A percentile compares a stretch with the other conserved stretches of the same genome.
Conservation (phyloP, 1,140 invertebrate genomes). For the Bombus superbus region DNA sequence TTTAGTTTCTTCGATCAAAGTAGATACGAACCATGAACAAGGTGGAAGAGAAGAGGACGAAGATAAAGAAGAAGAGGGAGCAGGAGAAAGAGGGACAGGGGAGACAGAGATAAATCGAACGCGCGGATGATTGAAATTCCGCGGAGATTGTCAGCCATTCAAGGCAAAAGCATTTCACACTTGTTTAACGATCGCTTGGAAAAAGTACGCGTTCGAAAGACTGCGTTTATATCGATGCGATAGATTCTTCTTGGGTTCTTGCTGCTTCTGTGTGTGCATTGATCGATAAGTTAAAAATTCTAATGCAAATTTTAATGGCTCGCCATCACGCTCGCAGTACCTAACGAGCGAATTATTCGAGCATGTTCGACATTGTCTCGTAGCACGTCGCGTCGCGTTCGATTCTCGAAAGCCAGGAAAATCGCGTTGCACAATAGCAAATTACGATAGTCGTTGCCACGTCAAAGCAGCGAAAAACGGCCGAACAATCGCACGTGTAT, state of each 20-base stretch:
- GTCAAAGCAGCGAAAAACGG: background rate
- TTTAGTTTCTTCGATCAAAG: slow-evolving; percentile 3
- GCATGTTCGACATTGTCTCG: background rate
- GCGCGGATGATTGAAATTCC: slow-evolving; percentile 5
- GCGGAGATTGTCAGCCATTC: background rate
- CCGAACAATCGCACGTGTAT: background rate
- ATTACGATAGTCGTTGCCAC: background rate
- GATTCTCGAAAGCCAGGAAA: background rate
- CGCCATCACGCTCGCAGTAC: background rate
- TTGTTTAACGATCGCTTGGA: background rate
- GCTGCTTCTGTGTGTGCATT: background rate
- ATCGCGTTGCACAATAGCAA: slow-evolving; percentile 5
- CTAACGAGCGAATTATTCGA: background rate
- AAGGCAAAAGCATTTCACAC: slow-evolving; percentile 25
- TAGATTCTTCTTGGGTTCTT: background rate
- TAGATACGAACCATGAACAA: background rate
- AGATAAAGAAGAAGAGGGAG: too few relatives aligned
- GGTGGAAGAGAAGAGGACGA: background rate
- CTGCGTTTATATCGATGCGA: too few relatives aligned
- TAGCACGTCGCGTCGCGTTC: background rate
- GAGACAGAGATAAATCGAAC: slow-evolving; percentile 9
- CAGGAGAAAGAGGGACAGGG: background rate
- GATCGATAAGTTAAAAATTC: background rate
- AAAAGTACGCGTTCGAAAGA: too few relatives aligned
- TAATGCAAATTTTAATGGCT: background rate